A percentile compares a stretch with the other conserved stretches of the same genome.
Evolutionary conservation across 2,888 invertebrate genomes (phyloP).

Genomic region (Pheosia tremula): DNA sequence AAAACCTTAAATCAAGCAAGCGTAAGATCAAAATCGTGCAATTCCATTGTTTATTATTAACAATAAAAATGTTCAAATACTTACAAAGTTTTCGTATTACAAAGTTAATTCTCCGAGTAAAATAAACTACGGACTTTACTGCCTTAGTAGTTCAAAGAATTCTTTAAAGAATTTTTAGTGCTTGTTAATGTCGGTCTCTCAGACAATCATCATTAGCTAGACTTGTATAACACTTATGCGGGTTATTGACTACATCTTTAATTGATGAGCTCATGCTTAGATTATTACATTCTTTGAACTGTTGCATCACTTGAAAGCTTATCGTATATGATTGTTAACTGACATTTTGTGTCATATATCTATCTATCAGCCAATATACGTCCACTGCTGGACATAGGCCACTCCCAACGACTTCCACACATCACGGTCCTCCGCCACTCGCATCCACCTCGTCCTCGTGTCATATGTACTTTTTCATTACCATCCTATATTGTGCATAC

Average conservation of each 20-base stretch:
- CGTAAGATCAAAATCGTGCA: no score
- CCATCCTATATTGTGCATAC: no score
- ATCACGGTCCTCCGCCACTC: no score
- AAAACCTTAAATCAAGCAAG: no score
- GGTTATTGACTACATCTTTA: conserved; percentile 14
- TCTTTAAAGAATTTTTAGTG: conserved; percentile 15
- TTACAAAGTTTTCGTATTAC: conserved; percentile 4
- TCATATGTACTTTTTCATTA: no score
- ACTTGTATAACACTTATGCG: conserved; percentile 10
- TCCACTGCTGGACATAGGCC: no score
- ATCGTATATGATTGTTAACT: not conserved
- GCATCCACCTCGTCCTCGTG: no score
- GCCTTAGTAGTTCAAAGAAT: conserved; percentile 5
- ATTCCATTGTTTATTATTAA: not conserved
- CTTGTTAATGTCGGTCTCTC: conserved; percentile 17
- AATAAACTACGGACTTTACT: conserved; percentile 9
- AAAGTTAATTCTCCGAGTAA: conserved; percentile 1
- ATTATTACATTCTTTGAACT: conserved; percentile 7
- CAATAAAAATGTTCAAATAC: conserved; percentile 1
- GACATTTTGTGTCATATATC: not conserved
- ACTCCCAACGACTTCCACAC: no score
- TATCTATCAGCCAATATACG: no score
- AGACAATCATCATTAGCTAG: conserved; percentile 24
- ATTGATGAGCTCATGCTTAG: conserved; percentile 4
- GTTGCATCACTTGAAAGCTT: conserved; percentile 3